Percentiles rank a stretch among this genome's conserved stretches.
Conservation (phyloP, 1,140 invertebrate species). For the Penaeus vannamei region DNA sequence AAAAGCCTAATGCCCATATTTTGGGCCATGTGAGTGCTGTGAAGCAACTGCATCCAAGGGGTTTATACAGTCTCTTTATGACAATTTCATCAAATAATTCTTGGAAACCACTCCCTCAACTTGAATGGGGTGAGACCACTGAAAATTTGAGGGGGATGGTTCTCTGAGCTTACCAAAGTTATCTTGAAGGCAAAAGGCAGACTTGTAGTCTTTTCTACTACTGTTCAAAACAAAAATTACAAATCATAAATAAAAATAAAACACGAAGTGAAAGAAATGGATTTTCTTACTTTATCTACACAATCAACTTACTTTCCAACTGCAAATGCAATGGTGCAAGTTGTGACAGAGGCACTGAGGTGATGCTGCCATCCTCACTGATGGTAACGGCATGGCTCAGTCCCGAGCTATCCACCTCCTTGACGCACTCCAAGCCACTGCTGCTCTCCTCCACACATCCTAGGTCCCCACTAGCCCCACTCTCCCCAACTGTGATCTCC, state of each 20-base stretch:
- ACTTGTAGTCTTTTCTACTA: not conserved
- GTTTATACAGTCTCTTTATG: too few species aligned
- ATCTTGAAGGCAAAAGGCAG: too few species aligned
- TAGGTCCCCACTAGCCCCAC: not conserved
- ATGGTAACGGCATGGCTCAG: constrained; percentile 52
- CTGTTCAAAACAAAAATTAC: not conserved
- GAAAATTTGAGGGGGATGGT: too few species aligned
- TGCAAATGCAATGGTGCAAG: constrained; percentile 54
- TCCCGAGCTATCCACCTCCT: constrained; percentile 33
- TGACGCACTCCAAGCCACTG: constrained; percentile 26
- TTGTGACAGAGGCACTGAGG: constrained; percentile 55
- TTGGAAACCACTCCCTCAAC: too few species aligned
- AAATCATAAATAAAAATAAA: not conserved
- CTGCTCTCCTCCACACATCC: not conserved
- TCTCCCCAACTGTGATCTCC: constrained; percentile 2
- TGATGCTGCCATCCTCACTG: constrained; percentile 55
- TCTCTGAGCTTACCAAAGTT: too few species aligned
- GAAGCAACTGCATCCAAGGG: too few species aligned
- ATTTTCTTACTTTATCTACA: too few species aligned
- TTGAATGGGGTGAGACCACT: too few species aligned
- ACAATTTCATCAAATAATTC: too few species aligned
- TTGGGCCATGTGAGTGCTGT: too few species aligned
- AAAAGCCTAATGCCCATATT: too few species aligned
- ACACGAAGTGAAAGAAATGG: not conserved
- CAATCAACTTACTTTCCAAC: constrained; percentile 49